Conservation (phyloP, 1,140 invertebrate species). For the Pogonognathellus flavescens region DNA sequence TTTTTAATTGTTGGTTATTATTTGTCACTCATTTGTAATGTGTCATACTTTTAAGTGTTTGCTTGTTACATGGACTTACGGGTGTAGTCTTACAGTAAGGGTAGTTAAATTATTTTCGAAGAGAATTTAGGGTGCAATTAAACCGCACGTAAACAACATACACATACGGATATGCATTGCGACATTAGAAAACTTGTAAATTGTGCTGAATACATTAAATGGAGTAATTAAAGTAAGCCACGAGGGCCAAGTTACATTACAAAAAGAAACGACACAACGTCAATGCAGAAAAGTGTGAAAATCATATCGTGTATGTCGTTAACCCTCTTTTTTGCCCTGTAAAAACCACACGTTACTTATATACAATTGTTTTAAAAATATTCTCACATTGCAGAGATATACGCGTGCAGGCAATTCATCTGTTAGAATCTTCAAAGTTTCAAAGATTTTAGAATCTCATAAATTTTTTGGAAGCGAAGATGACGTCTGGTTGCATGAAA, state of each 20-base stretch:
- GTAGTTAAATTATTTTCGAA: background rate
- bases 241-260: background rate
- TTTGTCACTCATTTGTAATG: conserved; percentile 20
- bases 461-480: too few species aligned
- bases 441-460: too few species aligned
- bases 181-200: conserved; percentile 8
- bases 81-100: background rate
- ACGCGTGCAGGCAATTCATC: background rate
- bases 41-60: conserved; percentile 4
- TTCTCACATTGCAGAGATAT: background rate
- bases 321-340: conserved; percentile 37
- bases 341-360: conserved; percentile 11
- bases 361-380: background rate
- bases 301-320: conserved; percentile 34
- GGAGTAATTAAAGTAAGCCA: conserved; percentile 21
- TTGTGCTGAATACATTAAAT: background rate
- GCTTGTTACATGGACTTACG: background rate
- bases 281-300: conserved; percentile 34
- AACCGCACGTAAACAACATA: background rate
- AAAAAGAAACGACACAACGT: background rate
- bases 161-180: background rate
- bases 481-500: background rate
- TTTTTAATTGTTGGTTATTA: conserved; percentile 8
- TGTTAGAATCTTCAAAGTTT: background rate
- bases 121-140: background rate